Evolutionary conservation across 2,113 vertebrate species (phyloP), one percentile per base, ranked within the genome.

Genomic region (Misgurnus mizolepis): DNA sequence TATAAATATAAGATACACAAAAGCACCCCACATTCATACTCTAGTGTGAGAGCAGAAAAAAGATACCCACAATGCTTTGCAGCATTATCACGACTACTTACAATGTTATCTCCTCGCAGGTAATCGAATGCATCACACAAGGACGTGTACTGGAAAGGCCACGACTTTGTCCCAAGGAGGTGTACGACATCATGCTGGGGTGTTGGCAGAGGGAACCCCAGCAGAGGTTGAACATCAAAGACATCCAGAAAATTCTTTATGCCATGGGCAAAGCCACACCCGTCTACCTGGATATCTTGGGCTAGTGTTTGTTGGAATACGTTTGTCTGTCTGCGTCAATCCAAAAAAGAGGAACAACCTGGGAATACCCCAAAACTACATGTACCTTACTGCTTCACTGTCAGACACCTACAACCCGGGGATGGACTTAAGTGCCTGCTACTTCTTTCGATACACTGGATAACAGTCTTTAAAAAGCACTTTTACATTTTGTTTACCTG

Each of bases 161-260:
- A 4, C 86, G 92, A 40, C 76, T 93, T n/a, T 94, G 93, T 88
- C 92, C 92, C 45, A 93, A 93, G 78, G 93, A 93, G 78, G 88
- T 94, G 47, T 93, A 93, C 7, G 93, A 94, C 58, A 86, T 94
- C 34, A 94, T 94, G 93, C 81, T 94, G 74, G 92, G 93, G 71
- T 94, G 93, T 83, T 94, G 93, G 93, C 93, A 93, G 85, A 88
- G 93, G 62, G 93, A 94, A 81, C 93, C 93, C 0, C 93, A 94
- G 62, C 93, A 94, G 83, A 89, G 93, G 62, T 90, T 93, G 53
- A 93, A 91, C 88, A 91, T 94, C 80, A 94, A 93, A 83, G 93
- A 94, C 87, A 94, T 94, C 85, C 92, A 94, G 86, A 93, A 93
- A 82, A 89, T 91, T 58, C 87, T 94, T 22, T 87, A 91, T 68